Evolutionary conservation across 2,797 vertebrate genomes (phyloP).

Genomic region (Halcyon smyrnensis): DNA sequence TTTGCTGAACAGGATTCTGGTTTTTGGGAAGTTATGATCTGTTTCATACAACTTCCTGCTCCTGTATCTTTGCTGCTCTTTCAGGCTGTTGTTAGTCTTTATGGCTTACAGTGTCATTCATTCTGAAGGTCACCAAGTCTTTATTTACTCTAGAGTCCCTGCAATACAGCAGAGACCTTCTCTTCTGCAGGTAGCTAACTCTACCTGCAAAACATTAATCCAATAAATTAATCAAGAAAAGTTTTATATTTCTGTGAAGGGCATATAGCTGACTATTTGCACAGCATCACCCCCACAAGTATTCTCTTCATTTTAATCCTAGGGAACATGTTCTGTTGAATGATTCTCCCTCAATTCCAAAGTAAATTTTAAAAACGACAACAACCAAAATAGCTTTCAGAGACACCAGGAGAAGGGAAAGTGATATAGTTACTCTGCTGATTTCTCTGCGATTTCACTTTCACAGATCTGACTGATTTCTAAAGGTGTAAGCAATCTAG

Average conservation of each 20-base stretch:
- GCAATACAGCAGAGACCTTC: fast-evolving
- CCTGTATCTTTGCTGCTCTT: not conserved
- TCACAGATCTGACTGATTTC: not conserved
- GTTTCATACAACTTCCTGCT: not conserved
- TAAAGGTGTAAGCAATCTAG: not conserved
- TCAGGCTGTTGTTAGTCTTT: not conserved
- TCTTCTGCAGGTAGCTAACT: not conserved
- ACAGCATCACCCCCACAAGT: not conserved
- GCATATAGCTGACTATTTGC: not conserved
- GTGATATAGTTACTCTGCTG: not conserved
- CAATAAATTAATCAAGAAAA: not conserved
- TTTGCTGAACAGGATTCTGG: not conserved
- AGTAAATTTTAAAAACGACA: not conserved
- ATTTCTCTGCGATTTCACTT: not conserved
- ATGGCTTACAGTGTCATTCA: not conserved
- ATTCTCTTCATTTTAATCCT: not conserved
- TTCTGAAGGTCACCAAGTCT: not conserved
- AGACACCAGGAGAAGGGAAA: not conserved
- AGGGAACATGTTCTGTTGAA: not conserved
- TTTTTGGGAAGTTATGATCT: not conserved
- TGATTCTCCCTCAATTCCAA: not conserved
- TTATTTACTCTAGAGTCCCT: not conserved
- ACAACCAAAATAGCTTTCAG: not conserved
- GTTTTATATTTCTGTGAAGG: not conserved
- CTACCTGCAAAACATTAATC: not conserved